Evolutionary conservation across 2,888 invertebrate genomes (phyloP).

Genomic region (Ochropacha duplaris): DNA sequence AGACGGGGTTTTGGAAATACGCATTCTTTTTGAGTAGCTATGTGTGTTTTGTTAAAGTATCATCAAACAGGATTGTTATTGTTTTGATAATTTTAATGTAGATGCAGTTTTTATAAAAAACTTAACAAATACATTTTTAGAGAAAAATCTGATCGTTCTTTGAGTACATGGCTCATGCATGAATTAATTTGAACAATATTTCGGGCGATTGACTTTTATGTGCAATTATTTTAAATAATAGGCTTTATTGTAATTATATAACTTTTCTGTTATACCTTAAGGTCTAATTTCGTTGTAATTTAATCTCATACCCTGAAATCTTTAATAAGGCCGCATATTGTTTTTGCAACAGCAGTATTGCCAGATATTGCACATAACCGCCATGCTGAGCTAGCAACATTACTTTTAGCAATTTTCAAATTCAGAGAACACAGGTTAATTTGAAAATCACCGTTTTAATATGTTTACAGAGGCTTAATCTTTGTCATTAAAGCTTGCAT

Average conservation of each 20-base stretch:
- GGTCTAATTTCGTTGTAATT: too few species aligned
- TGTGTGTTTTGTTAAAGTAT: background rate
- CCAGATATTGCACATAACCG: background rate
- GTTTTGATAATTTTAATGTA: background rate
- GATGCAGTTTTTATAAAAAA: too few species aligned
- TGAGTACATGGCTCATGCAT: too few species aligned
- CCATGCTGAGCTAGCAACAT: background rate
- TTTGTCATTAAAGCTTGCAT: background rate
- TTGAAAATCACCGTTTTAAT: background rate
- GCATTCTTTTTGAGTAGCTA: background rate
- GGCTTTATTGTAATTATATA: too few species aligned
- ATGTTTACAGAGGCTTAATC: background rate
- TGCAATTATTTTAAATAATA: too few species aligned
- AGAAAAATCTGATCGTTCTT: too few species aligned
- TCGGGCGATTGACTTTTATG: too few species aligned
- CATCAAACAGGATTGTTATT: background rate
- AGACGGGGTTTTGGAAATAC: constrained; percentile 1
- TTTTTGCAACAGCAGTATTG: background rate
- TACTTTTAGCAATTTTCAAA: background rate
- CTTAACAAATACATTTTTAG: too few species aligned
- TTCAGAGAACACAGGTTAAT: background rate
- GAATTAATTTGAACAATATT: too few species aligned
- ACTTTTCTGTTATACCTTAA: too few species aligned
- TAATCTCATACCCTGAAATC: too few species aligned
- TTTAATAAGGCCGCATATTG: background rate